These are phyloP conservation scores for Acomys russatus DNA, from an alignment of 2,797 vertebrate genomes.

Conservation along the genomic window DNA sequence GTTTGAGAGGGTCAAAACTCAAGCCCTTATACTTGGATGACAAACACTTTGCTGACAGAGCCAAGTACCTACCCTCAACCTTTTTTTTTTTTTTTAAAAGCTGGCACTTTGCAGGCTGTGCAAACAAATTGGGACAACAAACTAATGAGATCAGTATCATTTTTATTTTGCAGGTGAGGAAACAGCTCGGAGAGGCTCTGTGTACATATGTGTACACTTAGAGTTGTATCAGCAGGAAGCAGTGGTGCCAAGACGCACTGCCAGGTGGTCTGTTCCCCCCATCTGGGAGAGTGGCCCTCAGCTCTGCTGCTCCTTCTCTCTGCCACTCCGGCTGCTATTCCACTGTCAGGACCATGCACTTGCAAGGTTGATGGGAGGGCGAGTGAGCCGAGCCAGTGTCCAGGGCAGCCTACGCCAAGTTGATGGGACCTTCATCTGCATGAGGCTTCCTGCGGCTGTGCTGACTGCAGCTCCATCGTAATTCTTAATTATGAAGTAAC, in stretches of 20 bases:
- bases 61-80: background rate
- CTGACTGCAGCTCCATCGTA: background rate
- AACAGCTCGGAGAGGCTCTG: background rate
- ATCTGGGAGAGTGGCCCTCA: background rate
- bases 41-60: background rate
- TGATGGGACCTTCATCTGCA: too few species aligned
- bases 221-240: background rate
- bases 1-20: background rate
- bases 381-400: background rate
- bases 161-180: constrained; percentile 33
- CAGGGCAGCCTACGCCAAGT: background rate
- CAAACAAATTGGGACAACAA: background rate
- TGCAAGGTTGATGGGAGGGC: background rate
- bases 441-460: background rate
- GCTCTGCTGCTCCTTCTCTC: background rate
- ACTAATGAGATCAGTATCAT: background rate
- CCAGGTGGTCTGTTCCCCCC: background rate
- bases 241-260: background rate
- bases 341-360: background rate
- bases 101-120: background rate
- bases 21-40: background rate
- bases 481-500: background rate
- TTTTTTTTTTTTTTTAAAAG: background rate
- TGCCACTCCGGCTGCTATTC: background rate
- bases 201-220: fast-evolving